phyloP scores from a whole-genome alignment of 2,888 invertebrate genomes.

The Elmis aenea region DNA sequence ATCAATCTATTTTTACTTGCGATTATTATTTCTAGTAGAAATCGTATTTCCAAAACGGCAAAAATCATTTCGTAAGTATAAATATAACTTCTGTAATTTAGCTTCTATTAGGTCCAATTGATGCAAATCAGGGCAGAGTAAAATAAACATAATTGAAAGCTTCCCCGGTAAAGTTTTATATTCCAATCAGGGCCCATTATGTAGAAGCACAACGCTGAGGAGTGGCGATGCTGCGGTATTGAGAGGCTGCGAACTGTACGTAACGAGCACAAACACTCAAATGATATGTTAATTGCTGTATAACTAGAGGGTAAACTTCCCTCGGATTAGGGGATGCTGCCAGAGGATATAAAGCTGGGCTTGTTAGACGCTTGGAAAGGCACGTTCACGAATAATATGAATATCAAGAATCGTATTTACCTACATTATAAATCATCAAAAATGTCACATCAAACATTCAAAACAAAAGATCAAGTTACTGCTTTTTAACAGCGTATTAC shows the following conservation, averaged over 20 bases:
- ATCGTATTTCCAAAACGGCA: slow-evolving; percentile 17
- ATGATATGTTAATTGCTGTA: slow-evolving; percentile 43
- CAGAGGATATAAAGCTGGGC: slow-evolving; percentile 34
- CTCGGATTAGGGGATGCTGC: slow-evolving; percentile 28
- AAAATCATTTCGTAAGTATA: slow-evolving; percentile 12
- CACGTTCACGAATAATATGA: slow-evolving; percentile 44
- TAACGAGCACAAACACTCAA: slow-evolving; percentile 41
- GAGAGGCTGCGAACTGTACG: slow-evolving; percentile 31
- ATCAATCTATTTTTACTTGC: too few species aligned
- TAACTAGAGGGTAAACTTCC: slow-evolving; percentile 40
- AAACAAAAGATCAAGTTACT: too few species aligned
- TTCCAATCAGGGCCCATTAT: slow-evolving; percentile 42
- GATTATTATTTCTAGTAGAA: too few species aligned
- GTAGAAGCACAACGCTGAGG: slow-evolving; percentile 16
- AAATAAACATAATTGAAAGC: slow-evolving; percentile 39
- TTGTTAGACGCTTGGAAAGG: slow-evolving; percentile 40
- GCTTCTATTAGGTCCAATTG: slow-evolving; percentile 33
- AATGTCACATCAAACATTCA: too few species aligned
- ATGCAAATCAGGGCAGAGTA: slow-evolving; percentile 31
- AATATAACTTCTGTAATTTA: slow-evolving; percentile 27
- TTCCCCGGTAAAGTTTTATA: slow-evolving; percentile 31
- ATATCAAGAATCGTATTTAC: slow-evolving; percentile 39
- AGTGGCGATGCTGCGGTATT: slow-evolving; percentile 27
- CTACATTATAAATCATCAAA: too few species aligned
- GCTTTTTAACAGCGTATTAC: too few species aligned